phyloP scores from a whole-genome alignment of 2,797 vertebrate genomes.

The Channa striata region DNA sequence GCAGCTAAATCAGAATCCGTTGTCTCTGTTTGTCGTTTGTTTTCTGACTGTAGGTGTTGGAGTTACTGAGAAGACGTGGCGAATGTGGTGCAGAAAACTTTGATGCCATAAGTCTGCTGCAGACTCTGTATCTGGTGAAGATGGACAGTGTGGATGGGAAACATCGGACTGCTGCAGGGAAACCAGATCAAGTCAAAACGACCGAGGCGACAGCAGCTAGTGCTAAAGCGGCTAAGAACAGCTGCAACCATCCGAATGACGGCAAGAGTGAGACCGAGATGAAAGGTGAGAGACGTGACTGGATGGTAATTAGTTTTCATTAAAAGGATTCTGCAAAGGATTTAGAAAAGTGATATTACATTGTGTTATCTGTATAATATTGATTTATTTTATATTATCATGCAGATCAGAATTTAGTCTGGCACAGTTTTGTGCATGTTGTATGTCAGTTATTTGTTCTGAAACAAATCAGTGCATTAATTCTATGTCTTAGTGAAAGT shows the following conservation, averaged over 20 bases:
- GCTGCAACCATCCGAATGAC: background rate
- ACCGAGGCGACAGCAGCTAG: background rate
- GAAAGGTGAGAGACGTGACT: constrained; percentile 78
- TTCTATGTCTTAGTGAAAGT: background rate
- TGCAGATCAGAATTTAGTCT: background rate
- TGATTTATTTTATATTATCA: background rate
- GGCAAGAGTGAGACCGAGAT: constrained; percentile 72
- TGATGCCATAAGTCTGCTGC: constrained; percentile 87
- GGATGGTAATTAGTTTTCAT: too few relatives aligned
- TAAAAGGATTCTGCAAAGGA: background rate
- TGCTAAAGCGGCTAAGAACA: background rate
- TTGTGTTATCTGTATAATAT: background rate
- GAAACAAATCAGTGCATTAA: background rate
- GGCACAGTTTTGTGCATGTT: background rate
- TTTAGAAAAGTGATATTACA: too few relatives aligned
- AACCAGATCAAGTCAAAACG: background rate
- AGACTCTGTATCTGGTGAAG: constrained; percentile 89
- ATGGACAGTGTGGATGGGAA: constrained; percentile 86
- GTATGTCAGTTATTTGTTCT: background rate
- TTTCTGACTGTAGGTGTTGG: constrained; percentile 81
- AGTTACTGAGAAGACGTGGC: constrained; percentile 84
- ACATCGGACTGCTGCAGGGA: background rate
- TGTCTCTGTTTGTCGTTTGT: background rate
- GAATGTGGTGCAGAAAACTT: constrained; percentile 77
- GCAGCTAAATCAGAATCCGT: background rate